Conservation (phyloP, 2,113 vertebrate species). For the Leptobrachium leishanense region DNA sequence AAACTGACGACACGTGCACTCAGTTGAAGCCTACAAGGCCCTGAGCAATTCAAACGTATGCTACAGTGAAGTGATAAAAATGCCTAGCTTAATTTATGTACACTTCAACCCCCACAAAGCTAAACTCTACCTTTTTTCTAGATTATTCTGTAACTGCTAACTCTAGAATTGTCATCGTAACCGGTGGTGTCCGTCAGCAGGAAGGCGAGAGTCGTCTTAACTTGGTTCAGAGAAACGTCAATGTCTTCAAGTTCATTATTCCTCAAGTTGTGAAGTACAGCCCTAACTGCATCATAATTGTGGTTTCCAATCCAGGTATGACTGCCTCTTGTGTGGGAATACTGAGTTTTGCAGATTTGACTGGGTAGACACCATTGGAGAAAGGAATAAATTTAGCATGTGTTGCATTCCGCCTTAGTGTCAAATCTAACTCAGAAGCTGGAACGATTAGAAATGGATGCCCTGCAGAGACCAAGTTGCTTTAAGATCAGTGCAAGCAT, state of each 20-base stretch:
- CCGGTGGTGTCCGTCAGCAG: slow-evolving; percentile 93
- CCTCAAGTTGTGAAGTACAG: slow-evolving; percentile 93
- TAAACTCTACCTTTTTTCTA: slow-evolving; percentile 50
- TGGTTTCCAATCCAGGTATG: slow-evolving; percentile 95
- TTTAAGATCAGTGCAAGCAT: no score
- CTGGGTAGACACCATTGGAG: no score
- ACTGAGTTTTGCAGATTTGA: slow-evolving; percentile 75
- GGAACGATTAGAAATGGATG: no score
- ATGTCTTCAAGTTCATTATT: slow-evolving; percentile 92
- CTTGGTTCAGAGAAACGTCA: slow-evolving; percentile 94
- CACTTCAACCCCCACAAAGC: no score
- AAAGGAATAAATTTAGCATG: no score
- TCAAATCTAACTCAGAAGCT: no score
- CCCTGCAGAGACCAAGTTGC: no score
- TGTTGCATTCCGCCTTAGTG: no score
- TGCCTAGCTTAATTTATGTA: no score
- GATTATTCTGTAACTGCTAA: slow-evolving; percentile 91
- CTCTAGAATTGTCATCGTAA: slow-evolving; percentile 90
- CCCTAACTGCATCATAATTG: slow-evolving; percentile 86
- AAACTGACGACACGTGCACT: neutral
- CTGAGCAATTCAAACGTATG: neutral
- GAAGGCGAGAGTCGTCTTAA: slow-evolving; percentile 95
- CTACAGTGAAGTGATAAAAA: neutral
- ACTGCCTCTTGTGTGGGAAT: slow-evolving; percentile 80
- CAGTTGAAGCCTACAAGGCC: neutral